Evolutionary conservation across 2,888 invertebrate genomes (phyloP).

Genomic region (Drosophila picticornis): DNA sequence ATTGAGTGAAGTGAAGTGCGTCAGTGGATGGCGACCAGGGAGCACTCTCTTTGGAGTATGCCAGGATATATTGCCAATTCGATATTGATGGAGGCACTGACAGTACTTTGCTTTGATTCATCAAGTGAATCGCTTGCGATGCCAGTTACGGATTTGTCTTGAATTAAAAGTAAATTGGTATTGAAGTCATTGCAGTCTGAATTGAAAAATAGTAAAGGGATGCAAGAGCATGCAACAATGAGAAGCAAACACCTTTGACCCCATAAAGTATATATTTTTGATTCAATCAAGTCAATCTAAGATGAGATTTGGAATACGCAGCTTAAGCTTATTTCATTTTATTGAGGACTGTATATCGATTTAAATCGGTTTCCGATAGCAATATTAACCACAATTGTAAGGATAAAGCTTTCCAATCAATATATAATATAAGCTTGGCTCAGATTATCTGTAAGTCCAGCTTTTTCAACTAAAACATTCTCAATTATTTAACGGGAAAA

Average conservation of each 20-base stretch:
- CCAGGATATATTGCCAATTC: slow-evolving; percentile 1
- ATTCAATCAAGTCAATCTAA: background rate
- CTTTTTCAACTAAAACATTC: too few relatives aligned
- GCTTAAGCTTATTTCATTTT: too few relatives aligned
- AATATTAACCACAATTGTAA: background rate
- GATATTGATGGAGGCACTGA: slow-evolving; percentile 24
- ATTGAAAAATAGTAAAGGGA: background rate
- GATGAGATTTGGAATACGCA: too few relatives aligned
- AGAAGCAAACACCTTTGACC: background rate
- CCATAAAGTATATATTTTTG: background rate
- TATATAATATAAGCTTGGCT: too few relatives aligned
- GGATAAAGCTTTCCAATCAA: too few relatives aligned
- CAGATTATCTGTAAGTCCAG: too few relatives aligned
- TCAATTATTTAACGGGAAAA: background rate
- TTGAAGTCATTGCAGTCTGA: background rate
- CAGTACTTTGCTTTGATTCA: slow-evolving; percentile 53
- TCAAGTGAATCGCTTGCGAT: slow-evolving; percentile 4
- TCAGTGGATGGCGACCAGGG: slow-evolving; percentile 32
- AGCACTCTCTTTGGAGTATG: slow-evolving; percentile 8
- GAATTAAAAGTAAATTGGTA: background rate
- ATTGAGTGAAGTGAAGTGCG: slow-evolving; percentile 58
- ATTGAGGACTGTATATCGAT: background rate
- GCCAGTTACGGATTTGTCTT: slow-evolving; percentile 4
- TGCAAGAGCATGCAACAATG: background rate
- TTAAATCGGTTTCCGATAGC: background rate